Evolutionary conservation across 2,888 invertebrate genomes (phyloP).

Genomic region (Lasioglossum lativentre): DNA sequence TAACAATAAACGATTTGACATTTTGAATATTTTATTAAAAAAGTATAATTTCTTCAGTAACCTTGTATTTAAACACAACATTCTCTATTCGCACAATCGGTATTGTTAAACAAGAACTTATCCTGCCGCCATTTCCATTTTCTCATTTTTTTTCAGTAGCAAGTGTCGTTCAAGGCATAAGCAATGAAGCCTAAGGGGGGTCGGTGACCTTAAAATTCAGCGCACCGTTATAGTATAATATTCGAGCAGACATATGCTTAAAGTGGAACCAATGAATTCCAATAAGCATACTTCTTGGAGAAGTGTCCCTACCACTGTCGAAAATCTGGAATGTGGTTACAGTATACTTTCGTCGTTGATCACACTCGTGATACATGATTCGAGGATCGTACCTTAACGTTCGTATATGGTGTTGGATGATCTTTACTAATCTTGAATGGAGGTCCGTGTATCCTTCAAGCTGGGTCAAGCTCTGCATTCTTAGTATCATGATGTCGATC

Average conservation of each 20-base stretch:
- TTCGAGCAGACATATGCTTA: constrained; percentile 78
- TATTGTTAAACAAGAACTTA: not conserved
- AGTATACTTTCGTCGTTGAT: not conserved
- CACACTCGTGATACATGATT: not conserved
- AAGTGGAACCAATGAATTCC: constrained; percentile 77
- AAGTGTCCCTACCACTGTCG: constrained; percentile 10
- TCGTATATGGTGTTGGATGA: constrained; percentile 58
- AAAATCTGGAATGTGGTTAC: constrained; percentile 28
- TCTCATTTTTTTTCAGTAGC: not conserved
- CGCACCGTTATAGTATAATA: constrained; percentile 77
- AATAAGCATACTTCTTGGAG: constrained; percentile 68
- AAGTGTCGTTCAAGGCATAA: not conserved
- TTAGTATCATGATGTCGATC: constrained; percentile 55
- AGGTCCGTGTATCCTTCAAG: not conserved
- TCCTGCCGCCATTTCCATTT: not conserved
- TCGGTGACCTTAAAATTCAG: not conserved
- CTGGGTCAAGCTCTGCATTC: constrained; percentile 19
- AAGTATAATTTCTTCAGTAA: not conserved
- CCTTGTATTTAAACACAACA: not conserved
- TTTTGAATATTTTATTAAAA: not conserved
- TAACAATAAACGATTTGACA: not conserved
- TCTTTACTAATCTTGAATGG: constrained; percentile 45
- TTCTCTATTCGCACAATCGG: too few species aligned
- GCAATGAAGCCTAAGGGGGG: not conserved
- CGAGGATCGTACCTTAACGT: not conserved